phyloP scores from a whole-genome alignment of 1,140 invertebrate species.

The Drosophila aff. region DNA sequence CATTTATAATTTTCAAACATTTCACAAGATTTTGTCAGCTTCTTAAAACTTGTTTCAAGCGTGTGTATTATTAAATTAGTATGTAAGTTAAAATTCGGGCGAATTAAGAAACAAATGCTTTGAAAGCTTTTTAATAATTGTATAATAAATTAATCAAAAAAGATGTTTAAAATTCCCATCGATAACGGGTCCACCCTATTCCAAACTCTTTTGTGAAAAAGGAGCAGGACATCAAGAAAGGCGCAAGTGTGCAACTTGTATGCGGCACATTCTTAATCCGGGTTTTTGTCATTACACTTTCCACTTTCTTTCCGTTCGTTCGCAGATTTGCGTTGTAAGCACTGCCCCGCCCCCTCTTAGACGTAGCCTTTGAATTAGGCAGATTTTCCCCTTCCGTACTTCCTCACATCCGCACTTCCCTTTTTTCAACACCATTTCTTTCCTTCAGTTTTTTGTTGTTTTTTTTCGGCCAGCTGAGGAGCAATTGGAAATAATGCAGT shows the following conservation, averaged over 20 bases:
- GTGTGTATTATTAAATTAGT: too few relatives aligned
- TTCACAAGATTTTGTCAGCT: too few relatives aligned
- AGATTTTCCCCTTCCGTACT: constrained; percentile 61
- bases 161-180: not conserved
- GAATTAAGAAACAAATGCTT: too few relatives aligned
- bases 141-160: not conserved
- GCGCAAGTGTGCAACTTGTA: constrained; percentile 78
- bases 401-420: constrained; percentile 8
- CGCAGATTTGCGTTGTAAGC: constrained; percentile 67
- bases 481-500: constrained; percentile 65
- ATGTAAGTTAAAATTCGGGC: too few relatives aligned
- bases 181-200: constrained; percentile 8
- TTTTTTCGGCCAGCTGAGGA: constrained; percentile 13
- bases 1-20: too few relatives aligned
- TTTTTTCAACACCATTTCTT: constrained; percentile 37
- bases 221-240: constrained; percentile 46
- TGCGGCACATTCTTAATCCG: constrained; percentile 79
- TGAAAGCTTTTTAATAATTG: not conserved
- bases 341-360: constrained; percentile 19
- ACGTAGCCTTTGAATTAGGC: constrained; percentile 63
- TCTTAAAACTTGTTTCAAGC: too few relatives aligned
- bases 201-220: constrained; percentile 17
- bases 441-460: constrained; percentile 8
- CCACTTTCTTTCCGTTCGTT: constrained; percentile 63
- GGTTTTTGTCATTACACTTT: constrained; percentile 80